phyloP scores from a whole-genome alignment of 2,888 invertebrate genomes.

The Chloroclysta siterata region DNA sequence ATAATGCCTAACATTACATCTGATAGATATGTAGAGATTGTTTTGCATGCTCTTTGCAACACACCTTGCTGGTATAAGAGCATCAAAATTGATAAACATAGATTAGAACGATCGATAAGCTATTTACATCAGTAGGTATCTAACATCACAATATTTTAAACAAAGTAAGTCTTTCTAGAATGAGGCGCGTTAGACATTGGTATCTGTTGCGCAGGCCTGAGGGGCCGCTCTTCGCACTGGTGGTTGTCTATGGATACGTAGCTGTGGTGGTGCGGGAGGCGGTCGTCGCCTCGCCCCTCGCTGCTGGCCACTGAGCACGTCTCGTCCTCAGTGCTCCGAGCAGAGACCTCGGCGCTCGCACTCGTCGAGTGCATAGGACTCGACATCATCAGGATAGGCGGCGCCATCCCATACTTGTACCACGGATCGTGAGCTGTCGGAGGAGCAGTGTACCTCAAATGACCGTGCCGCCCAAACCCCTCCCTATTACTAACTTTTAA shows the following conservation, averaged over 20 bases:
- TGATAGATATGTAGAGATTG: constrained; percentile 33
- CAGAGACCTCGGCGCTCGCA: constrained; percentile 86
- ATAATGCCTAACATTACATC: constrained; percentile 21
- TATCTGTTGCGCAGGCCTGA: constrained; percentile 79
- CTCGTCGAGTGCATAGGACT: constrained; percentile 86
- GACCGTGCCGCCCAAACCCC: constrained; percentile 79
- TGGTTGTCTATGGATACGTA: constrained; percentile 84
- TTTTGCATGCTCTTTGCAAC: constrained; percentile 14
- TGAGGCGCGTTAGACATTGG: constrained; percentile 79
- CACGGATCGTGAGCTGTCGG: constrained; percentile 82
- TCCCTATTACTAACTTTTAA: constrained; percentile 78
- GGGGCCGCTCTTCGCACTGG: constrained; percentile 79
- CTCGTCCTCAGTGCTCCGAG: constrained; percentile 86
- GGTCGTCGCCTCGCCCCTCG: constrained; percentile 83
- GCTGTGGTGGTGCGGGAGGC: constrained; percentile 83
- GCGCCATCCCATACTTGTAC: constrained; percentile 82
- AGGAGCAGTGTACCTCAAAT: constrained; percentile 81
- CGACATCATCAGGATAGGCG: constrained; percentile 84
- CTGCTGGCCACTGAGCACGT: constrained; percentile 85
- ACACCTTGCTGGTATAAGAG: constrained; percentile 29
- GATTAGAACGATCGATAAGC: constrained; percentile 31
- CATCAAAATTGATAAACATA: constrained; percentile 37
- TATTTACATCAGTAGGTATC: constrained; percentile 55
- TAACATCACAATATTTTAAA: constrained; percentile 59
- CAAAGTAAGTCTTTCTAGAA: constrained; percentile 82